Conservation (phyloP, 2,888 invertebrate genomes). For the Xiphydria camelus region DNA sequence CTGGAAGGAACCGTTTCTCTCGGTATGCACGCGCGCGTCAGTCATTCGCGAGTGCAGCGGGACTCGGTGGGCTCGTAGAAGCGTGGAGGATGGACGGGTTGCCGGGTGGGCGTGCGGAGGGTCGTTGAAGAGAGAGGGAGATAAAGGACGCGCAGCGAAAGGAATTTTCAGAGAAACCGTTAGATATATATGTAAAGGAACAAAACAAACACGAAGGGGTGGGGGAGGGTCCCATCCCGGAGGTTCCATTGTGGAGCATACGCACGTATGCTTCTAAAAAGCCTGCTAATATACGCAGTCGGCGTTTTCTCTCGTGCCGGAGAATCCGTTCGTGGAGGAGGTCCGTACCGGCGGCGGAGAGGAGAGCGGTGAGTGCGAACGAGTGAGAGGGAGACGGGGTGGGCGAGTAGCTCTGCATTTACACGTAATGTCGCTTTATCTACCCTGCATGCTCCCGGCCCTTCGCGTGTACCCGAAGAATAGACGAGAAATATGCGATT, state of each 20-base stretch:
- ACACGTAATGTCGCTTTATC: background rate
- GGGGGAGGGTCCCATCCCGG: background rate
- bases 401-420: background rate
- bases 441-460: too few species aligned
- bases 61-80: background rate
- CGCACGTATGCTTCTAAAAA: slow-evolving; percentile 3
- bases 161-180: background rate
- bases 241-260: background rate
- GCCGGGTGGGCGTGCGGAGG: background rate
- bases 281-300: slow-evolving; percentile 3
- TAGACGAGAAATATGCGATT: too few species aligned
- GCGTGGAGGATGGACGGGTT: background rate
- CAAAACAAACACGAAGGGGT: slow-evolving; percentile 1
- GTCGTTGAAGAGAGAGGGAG: background rate
- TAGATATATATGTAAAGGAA: background rate
- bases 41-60: too few species aligned
- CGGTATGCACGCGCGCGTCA: slow-evolving; percentile 1
- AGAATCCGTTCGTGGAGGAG: background rate
- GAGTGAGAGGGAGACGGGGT: too few species aligned
- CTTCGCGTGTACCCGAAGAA: too few species aligned
- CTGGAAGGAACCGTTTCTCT: background rate
- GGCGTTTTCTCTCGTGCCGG: background rate
- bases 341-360: background rate
- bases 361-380: too few species aligned
- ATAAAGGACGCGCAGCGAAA: background rate